Percentiles rank a stretch among this genome's conserved stretches.
Evolutionary conservation across 2,888 invertebrate species (phyloP).

Genomic region (Leucania comma): DNA sequence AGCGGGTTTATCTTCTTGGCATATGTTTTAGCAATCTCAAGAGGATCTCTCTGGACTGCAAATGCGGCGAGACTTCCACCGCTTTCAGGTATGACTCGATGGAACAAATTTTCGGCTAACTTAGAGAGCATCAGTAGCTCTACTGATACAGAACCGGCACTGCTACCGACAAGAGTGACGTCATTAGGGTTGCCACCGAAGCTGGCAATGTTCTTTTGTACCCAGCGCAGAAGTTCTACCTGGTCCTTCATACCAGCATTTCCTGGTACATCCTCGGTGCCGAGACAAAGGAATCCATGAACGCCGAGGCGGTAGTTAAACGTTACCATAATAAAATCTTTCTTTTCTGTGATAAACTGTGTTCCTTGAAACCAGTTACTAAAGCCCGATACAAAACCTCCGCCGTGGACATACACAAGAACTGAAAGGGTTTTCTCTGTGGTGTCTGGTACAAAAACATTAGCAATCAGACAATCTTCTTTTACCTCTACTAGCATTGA

Average conservation of each 20-base stretch:
- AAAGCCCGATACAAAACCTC: conserved; percentile 66
- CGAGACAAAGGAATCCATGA: conserved; percentile 71
- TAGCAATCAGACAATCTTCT: conserved; percentile 81
- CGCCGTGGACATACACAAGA: conserved; percentile 72
- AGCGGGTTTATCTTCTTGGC: conserved; percentile 65
- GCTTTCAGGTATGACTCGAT: conserved; percentile 75
- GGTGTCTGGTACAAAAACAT: conserved; percentile 79
- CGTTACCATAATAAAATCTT: conserved; percentile 67
- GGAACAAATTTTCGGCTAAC: conserved; percentile 70
- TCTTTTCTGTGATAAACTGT: conserved; percentile 41
- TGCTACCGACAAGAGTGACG: conserved; percentile 73
- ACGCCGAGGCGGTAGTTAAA: conserved; percentile 71
- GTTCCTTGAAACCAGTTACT: conserved; percentile 28
- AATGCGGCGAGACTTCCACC: conserved; percentile 69
- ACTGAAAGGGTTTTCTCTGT: conserved; percentile 68
- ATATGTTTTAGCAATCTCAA: conserved; percentile 68
- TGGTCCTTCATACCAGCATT: conserved; percentile 77
- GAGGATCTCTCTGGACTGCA: conserved; percentile 70
- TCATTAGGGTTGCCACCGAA: conserved; percentile 78
- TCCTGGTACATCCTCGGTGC: conserved; percentile 70
- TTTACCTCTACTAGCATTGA: conserved; percentile 30
- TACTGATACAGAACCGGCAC: conserved; percentile 73
- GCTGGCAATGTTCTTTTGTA: conserved; percentile 73
- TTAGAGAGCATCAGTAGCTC: conserved; percentile 74
- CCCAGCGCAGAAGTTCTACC: conserved; percentile 74